Evolutionary conservation across 2,113 vertebrate species (phyloP), one percentile per base, ranked within the genome.

Genomic region (Thinocorus orbignyianus): DNA sequence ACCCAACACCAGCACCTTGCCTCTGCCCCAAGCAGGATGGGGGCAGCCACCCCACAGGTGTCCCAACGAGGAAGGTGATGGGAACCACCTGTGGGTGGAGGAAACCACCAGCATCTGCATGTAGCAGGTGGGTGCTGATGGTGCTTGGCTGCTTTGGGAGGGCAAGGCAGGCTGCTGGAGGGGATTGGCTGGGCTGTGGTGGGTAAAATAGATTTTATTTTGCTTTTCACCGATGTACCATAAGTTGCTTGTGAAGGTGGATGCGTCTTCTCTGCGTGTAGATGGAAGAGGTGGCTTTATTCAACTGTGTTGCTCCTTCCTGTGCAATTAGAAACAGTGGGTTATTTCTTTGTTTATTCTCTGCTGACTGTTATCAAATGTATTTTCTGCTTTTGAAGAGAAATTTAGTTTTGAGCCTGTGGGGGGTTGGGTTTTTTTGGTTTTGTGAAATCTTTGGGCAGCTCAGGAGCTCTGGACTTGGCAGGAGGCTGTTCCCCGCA

Each of bases 1-100:
- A 41, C 48, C 55, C 42, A 30, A 0, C 4, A 6, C 39, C 84
- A 68, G 15, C 54, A 48, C 14, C 54, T 54, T 0, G 0, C 13
- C 41, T 73, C 62, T 65, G 64, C 31, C 68, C 39, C 1, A 0
- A 41, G n/a, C 58, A 69, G 60, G 64, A 22, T n/a, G 44, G 62
- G 24, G 48, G 20, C 54, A 70, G 46, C 69, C 64, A 37, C 14
- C 17, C 26, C 13, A 11, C 55, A 91, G 57, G 39, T 91, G 17
- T 64, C 33, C 68, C 13, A 69, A 4, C 0, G 30, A 28, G 14
- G n/a, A 72, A 76, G 20, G 16, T 37, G 31, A 80, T 70, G 55
- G 25, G 71, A 91, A 81, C 9, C 64, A 94, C 26, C 64, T 68
- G 82, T 48, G 35, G 19, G 15, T 8, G 18, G 55, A 66, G 46